Conservation (phyloP, 1,140 invertebrate species). For the Mercenaria mercenaria region DNA sequence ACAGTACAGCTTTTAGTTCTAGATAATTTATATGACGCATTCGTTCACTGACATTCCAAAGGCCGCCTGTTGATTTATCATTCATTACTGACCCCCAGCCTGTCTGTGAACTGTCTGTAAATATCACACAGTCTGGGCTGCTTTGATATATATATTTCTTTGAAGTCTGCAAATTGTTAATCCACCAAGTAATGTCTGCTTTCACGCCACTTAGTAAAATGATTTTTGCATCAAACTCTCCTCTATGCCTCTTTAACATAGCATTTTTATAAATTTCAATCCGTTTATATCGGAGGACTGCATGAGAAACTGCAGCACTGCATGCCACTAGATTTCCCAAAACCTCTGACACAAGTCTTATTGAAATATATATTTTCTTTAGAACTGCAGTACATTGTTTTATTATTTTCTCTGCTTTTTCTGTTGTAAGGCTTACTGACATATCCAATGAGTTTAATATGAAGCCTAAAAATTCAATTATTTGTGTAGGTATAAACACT, state of each 20-base stretch:
- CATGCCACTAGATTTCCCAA: neutral
- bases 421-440: conserved; percentile 27
- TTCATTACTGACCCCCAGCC: neutral
- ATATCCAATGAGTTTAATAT: conserved; percentile 34
- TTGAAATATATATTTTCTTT: conserved; percentile 37
- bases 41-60: no score
- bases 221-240: neutral
- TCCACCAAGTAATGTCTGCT: neutral
- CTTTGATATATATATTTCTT: neutral
- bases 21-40: no score
- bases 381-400: conserved; percentile 51
- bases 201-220: neutral
- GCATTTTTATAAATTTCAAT: neutral
- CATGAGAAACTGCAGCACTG: neutral
- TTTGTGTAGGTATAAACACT: conserved; percentile 55
- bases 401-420: neutral
- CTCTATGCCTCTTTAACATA: neutral
- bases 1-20: no score
- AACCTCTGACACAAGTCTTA: conserved; percentile 10
- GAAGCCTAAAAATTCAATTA: conserved; percentile 62
- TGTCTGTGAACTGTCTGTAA: neutral
- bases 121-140: neutral
- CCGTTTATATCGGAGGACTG: neutral
- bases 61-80: neutral
- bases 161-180: neutral